Conservation (phyloP, 1,140 invertebrate genomes). For the Phenacoccus solenopsis region DNA sequence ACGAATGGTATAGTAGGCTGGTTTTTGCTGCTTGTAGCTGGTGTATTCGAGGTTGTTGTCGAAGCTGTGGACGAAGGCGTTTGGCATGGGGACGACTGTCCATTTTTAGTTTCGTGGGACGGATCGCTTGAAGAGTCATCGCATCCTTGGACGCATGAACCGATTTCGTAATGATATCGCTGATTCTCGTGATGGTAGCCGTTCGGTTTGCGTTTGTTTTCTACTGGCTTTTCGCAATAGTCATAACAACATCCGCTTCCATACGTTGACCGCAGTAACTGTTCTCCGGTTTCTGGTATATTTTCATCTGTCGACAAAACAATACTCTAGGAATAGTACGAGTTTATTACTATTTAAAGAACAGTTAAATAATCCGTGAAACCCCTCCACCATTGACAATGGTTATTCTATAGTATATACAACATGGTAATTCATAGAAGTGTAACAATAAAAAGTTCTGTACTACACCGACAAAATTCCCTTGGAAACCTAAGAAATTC, state of each 20-base stretch:
- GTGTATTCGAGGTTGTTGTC: not conserved
- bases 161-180: not conserved
- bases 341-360: no score
- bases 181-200: not conserved
- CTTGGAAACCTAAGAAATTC: no score
- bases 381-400: no score
- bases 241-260: constrained; percentile 4
- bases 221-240: not conserved
- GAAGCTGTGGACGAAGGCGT: not conserved
- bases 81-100: not conserved
- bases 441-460: no score
- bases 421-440: no score
- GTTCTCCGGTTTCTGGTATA: not conserved
- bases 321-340: no score
- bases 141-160: not conserved
- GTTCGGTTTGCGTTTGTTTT: not conserved
- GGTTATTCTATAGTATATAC: no score
- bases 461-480: no score
- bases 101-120: constrained; percentile 6
- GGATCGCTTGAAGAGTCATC: not conserved
- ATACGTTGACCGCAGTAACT: constrained; percentile 4
- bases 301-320: not conserved
- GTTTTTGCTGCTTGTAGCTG: not conserved
- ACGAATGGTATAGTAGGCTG: not conserved
- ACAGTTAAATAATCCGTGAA: no score